Percentiles rank a stretch among this genome's conserved stretches.
phyloP scores from a whole-genome alignment of 1,140 invertebrate species.

The Schmidtea mediterranea region DNA sequence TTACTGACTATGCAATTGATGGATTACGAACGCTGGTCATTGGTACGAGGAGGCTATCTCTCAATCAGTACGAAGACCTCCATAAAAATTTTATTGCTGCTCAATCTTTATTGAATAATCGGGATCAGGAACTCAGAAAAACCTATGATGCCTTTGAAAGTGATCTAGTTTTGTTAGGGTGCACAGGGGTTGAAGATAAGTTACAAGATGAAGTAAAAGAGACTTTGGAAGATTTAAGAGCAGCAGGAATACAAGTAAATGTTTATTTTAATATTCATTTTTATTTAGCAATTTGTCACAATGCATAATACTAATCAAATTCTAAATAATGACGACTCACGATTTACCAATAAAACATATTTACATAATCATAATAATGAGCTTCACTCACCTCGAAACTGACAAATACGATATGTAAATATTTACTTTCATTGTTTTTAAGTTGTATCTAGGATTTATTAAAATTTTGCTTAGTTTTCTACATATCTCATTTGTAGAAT shows the following conservation, averaged over 20 bases:
- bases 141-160: constrained; percentile 33
- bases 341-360: no score
- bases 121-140: constrained; percentile 20
- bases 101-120: constrained; percentile 25
- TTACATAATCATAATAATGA: no score
- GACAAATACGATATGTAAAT: no score
- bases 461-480: no score
- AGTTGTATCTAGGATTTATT: no score
- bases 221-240: constrained; percentile 39
- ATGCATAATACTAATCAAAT: no score
- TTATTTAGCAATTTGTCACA: no score
- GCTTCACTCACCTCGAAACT: no score
- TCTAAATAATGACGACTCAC: no score
- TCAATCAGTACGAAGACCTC: constrained; percentile 19
- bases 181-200: constrained; percentile 53
- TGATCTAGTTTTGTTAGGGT: constrained; percentile 41
- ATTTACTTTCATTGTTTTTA: no score
- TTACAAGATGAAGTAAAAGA: constrained; percentile 49
- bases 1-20: not conserved
- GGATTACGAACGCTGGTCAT: constrained; percentile 36
- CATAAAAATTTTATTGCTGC: constrained; percentile 22
- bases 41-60: constrained; percentile 23
- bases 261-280: not conserved
- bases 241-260: constrained; percentile 44
- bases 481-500: no score